Evolutionary conservation across 2,797 vertebrate genomes (phyloP).

Genomic region (Calcarius lapponicus): DNA sequence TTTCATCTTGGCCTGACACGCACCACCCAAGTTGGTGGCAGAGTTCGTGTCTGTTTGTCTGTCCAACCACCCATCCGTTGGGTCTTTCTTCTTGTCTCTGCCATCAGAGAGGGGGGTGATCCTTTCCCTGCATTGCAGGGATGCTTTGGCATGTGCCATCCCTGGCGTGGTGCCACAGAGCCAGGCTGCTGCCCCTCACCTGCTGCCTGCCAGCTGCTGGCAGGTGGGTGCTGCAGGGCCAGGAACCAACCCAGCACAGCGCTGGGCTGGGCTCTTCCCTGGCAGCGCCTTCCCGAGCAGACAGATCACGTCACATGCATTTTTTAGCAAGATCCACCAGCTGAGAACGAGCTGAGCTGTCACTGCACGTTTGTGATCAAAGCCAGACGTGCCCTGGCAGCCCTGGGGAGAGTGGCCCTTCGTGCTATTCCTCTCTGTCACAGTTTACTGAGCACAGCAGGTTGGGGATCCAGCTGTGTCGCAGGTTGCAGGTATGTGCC

Average conservation of each 20-base stretch:
- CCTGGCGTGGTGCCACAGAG: not conserved
- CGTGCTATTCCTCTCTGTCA: not conserved
- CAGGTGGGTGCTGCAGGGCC: not conserved
- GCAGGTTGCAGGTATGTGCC: not conserved
- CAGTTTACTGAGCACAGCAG: not conserved
- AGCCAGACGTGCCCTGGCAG: conserved; percentile 13
- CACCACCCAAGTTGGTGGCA: not conserved
- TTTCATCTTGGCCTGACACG: accelerated
- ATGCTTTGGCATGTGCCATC: not conserved
- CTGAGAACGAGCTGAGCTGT: conserved; percentile 16
- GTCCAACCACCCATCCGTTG: accelerated
- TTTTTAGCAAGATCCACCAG: conserved; percentile 17
- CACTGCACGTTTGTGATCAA: not conserved
- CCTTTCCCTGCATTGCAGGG: not conserved
- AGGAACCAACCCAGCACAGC: accelerated
- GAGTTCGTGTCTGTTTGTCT: not conserved
- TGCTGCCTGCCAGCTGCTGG: not conserved
- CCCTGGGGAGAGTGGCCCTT: not conserved
- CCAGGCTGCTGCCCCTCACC: not conserved
- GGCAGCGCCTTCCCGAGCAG: not conserved
- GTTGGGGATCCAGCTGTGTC: not conserved
- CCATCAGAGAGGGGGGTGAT: not conserved
- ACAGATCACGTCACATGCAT: conserved; percentile 22
- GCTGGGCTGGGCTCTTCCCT: not conserved
- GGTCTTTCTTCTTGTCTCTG: not conserved